Evolutionary conservation across 2,797 vertebrate species (phyloP).

Genomic region (Danionella dracula): DNA sequence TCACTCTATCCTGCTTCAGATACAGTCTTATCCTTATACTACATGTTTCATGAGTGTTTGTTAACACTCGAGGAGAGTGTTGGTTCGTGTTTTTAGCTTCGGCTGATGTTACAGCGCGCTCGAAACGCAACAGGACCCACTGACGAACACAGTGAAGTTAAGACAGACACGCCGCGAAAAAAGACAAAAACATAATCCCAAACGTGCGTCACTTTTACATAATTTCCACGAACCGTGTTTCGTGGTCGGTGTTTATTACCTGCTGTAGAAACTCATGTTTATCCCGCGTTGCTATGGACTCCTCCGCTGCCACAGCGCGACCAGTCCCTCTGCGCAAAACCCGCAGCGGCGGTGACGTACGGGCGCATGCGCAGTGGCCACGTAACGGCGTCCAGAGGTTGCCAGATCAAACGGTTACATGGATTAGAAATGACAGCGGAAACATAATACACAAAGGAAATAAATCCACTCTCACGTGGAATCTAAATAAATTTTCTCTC

Average conservation of each 20-base stretch:
- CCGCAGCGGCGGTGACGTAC: neutral
- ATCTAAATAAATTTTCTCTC: too few relatives aligned
- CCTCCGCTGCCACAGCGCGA: constrained; percentile 37
- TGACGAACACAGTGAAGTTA: constrained; percentile 8
- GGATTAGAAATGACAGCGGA: too few relatives aligned
- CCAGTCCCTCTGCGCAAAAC: constrained; percentile 25
- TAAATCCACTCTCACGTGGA: too few relatives aligned
- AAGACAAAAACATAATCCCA: neutral
- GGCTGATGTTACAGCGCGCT: constrained; percentile 10
- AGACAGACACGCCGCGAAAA: neutral
- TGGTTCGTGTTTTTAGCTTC: constrained; percentile 14
- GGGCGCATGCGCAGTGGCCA: neutral
- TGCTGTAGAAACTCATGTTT: constrained; percentile 81
- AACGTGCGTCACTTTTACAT: neutral
- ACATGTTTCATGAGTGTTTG: neutral
- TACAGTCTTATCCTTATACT: neutral
- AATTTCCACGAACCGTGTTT: neutral
- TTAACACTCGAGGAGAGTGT: neutral
- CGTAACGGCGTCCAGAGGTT: neutral
- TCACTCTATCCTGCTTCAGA: neutral
- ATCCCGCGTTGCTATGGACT: constrained; percentile 74
- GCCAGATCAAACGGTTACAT: neutral
- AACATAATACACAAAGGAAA: too few relatives aligned
- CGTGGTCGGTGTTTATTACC: constrained; percentile 57
- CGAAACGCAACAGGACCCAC: constrained; percentile 7